phyloP scores from a whole-genome alignment of 2,888 invertebrate species.

The Rhamnusium bicolor region DNA sequence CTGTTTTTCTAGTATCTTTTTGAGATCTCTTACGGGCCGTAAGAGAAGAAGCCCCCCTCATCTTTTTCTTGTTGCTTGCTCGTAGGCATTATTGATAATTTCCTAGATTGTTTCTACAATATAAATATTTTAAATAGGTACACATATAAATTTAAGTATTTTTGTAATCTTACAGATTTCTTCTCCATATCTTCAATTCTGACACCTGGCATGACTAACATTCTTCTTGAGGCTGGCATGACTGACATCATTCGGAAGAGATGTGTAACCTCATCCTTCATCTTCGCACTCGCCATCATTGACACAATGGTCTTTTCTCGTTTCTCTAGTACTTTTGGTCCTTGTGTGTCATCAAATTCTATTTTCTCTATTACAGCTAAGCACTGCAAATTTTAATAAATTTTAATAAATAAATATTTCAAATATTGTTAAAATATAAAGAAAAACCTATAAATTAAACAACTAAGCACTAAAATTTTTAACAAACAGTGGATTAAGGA shows the following conservation, averaged over 20 bases:
- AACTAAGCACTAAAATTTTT: no score
- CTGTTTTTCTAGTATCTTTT: not conserved
- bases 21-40: not conserved
- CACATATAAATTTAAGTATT: not conserved
- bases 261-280: constrained; percentile 69
- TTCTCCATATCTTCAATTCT: constrained; percentile 35
- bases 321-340: constrained; percentile 66
- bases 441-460: no score
- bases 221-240: constrained; percentile 69
- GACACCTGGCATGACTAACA: constrained; percentile 72
- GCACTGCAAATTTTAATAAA: constrained; percentile 49
- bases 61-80: not conserved
- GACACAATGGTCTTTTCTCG: constrained; percentile 70
- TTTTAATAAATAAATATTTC: not conserved
- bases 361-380: constrained; percentile 66
- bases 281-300: constrained; percentile 67
- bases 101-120: not conserved
- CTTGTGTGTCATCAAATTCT: constrained; percentile 66
- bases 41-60: not conserved
- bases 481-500: no score
- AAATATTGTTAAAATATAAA: no score
- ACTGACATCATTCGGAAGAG: constrained; percentile 71
- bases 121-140: no score
- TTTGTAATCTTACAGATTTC: constrained; percentile 2
- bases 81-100: constrained; percentile 10